Base-by-base conservation (phyloP, 2,797 vertebrate genomes). In the Fratercula arctica region DNA sequence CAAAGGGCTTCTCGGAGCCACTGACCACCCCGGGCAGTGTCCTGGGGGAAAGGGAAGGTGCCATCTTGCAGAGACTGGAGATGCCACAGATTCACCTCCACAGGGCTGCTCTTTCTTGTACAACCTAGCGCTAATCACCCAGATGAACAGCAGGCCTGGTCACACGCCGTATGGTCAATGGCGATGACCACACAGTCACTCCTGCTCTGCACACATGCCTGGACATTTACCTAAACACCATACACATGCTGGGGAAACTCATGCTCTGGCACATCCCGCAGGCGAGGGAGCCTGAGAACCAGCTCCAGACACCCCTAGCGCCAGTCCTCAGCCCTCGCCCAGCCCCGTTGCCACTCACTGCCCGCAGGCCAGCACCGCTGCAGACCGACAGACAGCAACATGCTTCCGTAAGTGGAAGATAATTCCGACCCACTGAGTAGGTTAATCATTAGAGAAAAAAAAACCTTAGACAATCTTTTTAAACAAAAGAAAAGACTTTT, bases 21-120 rank as follows among this genome's bases (percentile, higher is more conserved):
- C 29, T 0, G 1, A 29, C 24, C 5, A 5, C 37, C 31, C 13
- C 0, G 0, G 53, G 68, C 25, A 82, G 37, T 2, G 7, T 0
- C 3, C n/a, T 3, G 4, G 13, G 41, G 33, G 23, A 54, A 18
- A 48, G 41, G 61, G 11, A 39, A 50, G 29, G 35, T 37, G 51
- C 73, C 39, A 19, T 11, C 25, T 35, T 17, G 9, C 25, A 13
- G 21, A 46, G n/a, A 41, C 18, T 25, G 31, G 20, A 67, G 23
- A 21, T 21, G 41, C 6, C 68, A 33, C 39, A 2, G 11, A 8
- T 7, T 18, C 21, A 17, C 9, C 53, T 28, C 39, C 18, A 4
- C 10, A 19, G 15, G 26, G 16, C 1, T n/a, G 13, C 8, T 46
- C 23, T 9, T 14, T 28, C 57, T 31, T 15, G 3, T 10, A 9